Evolutionary conservation across 2,888 invertebrate genomes (phyloP).

Genomic region (Opisthograptis luteolata): DNA sequence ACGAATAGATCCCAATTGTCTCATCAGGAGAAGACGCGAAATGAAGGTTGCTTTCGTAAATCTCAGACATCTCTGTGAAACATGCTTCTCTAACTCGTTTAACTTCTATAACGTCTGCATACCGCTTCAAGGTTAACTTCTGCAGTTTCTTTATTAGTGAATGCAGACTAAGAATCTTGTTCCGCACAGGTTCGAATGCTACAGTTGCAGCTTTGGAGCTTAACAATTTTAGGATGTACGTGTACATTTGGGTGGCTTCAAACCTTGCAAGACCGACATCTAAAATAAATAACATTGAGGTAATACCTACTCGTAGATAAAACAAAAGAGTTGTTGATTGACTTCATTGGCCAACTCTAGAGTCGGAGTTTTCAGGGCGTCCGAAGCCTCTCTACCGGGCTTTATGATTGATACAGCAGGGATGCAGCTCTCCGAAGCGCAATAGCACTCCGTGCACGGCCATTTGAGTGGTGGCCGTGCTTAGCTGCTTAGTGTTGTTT

Average conservation of each 20-base stretch:
- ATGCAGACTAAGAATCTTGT: conserved; percentile 45
- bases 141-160: conserved; percentile 48
- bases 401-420: too few relatives aligned
- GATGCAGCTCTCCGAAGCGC: too few relatives aligned
- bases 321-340: too few relatives aligned
- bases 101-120: conserved; percentile 40
- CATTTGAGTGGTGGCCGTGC: too few relatives aligned
- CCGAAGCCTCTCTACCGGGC: too few relatives aligned
- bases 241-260: conserved; percentile 54
- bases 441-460: too few relatives aligned
- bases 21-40: conserved; percentile 23
- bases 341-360: too few relatives aligned
- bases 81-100: conserved; percentile 50
- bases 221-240: conserved; percentile 48
- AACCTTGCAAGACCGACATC: conserved; percentile 50
- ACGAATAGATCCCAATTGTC: conserved; percentile 50
- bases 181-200: conserved; percentile 40
- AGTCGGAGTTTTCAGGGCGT: too few relatives aligned
- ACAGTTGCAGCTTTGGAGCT: conserved; percentile 44
- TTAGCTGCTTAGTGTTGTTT: too few relatives aligned
- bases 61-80: conserved; percentile 47
- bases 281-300: conserved; percentile 34
- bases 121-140: conserved; percentile 39
- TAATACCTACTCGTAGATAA: too few relatives aligned
- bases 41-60: conserved; percentile 45